Conservation (phyloP, 2,888 invertebrate genomes). For the Trichopoda pennipes region DNA sequence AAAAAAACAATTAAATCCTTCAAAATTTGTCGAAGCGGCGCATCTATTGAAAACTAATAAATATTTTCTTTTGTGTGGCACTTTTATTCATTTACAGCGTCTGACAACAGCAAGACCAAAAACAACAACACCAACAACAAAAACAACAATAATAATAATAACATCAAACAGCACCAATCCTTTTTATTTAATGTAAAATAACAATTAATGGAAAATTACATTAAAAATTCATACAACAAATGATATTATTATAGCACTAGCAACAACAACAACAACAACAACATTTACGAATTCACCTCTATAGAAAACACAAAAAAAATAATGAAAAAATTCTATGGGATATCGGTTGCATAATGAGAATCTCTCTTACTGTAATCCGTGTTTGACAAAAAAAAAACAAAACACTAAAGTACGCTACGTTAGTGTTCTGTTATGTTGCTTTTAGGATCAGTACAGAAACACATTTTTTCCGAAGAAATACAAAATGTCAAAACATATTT, state of each 20-base stretch:
- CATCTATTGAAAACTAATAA: slow-evolving; percentile 45
- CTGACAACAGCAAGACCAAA: neutral
- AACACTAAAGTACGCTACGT: too few relatives aligned
- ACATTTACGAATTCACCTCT: neutral
- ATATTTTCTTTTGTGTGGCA: slow-evolving; percentile 12
- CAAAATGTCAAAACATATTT: too few relatives aligned
- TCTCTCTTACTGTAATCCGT: slow-evolving; percentile 42
- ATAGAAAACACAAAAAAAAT: neutral
- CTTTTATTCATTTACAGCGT: slow-evolving; percentile 25
- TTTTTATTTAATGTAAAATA: slow-evolving; percentile 21
- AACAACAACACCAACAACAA: neutral
- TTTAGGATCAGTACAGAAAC: too few relatives aligned
- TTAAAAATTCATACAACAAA: slow-evolving; percentile 42
- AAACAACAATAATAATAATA: neutral
- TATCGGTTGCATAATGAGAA: slow-evolving; percentile 27
- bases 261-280: neutral
- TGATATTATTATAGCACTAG: slow-evolving; percentile 17
- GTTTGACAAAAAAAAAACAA: too few relatives aligned
- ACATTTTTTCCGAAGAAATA: too few relatives aligned
- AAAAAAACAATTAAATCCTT: slow-evolving; percentile 8
- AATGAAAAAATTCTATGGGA: slow-evolving; percentile 44
- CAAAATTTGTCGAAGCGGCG: slow-evolving; percentile 11
- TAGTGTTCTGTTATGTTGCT: too few relatives aligned
- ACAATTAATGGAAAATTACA: slow-evolving; percentile 52
- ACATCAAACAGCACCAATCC: slow-evolving; percentile 15